Conservation (phyloP, 2,113 vertebrate genomes). For the Rhipidura dahli region DNA sequence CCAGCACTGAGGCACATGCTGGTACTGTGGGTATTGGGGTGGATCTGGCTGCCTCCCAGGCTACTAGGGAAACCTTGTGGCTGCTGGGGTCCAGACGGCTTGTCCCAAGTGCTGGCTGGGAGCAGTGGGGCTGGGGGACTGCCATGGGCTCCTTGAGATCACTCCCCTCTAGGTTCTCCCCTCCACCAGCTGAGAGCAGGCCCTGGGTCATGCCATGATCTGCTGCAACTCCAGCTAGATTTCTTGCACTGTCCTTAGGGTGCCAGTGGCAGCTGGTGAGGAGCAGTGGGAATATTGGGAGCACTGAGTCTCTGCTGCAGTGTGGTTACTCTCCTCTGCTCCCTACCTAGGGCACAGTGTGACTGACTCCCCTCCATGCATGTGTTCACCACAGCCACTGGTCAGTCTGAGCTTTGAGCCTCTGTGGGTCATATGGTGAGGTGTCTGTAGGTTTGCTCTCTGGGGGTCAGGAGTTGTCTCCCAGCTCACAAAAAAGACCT, state of each 20-base stretch:
- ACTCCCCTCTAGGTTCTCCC: neutral
- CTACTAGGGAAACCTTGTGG: neutral
- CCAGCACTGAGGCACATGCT: accelerated
- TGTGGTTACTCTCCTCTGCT: neutral
- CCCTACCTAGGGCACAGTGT: accelerated
- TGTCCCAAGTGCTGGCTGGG: neutral
- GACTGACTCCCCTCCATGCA: neutral
- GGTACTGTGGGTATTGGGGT: neutral
- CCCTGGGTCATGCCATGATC: neutral
- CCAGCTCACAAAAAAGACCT: neutral
- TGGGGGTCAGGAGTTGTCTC: neutral
- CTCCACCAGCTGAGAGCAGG: neutral
- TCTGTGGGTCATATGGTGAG: neutral
- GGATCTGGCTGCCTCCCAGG: neutral
- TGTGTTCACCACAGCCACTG: neutral
- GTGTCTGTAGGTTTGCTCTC: neutral
- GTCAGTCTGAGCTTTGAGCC: neutral
- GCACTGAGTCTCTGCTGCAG: neutral
- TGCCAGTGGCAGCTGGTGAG: neutral
- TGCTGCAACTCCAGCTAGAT: neutral
- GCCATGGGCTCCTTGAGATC: neutral
- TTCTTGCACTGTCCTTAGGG: neutral
- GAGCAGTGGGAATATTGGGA: neutral
- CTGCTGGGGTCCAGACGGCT: neutral
- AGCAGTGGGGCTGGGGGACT: neutral